Evolutionary conservation across 2,888 invertebrate species (phyloP), one percentile per base, ranked within the genome.

Genomic region (Agriotes lineatus): DNA sequence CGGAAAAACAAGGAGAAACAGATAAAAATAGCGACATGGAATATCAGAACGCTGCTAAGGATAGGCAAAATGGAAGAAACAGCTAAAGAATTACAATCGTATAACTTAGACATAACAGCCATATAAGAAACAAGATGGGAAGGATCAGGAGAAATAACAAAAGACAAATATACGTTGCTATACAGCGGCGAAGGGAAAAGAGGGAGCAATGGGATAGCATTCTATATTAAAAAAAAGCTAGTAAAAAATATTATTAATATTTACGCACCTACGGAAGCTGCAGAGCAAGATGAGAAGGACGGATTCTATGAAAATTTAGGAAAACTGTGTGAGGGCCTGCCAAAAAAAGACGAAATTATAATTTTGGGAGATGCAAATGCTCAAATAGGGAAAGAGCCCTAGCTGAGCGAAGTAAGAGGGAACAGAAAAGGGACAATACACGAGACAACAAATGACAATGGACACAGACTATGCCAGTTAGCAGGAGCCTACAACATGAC

Each of bases 71-170:
- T 50, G 20, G 22, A 50, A 50, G 19, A 50, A 50, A 50, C 16
- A 50, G 20, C 20, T 20, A 50, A 50, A 50, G 22, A 50, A 45
- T 19, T 45, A 45, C 18, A 45, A 45, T 18, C 20, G 12, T 45
- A 45, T 12, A 45, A 45, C 18, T 10, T 50, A 50, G 19, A 50
- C 9, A 45, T 45, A 16, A 45, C 45, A 45, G 16, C n/a, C n/a
- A n/a, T n/a, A n/a, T n/a, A n/a, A n/a, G n/a, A 50, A 50, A 18
- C 19, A 45, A 50, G 50, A 50, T 50, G 50, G 20, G 50, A 50
- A 50, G 22, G 22, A 22, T 50, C 50, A 50, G 22, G 22, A 18
- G n/a, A 50, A 50, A 50, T 50, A 50, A 50, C 50, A 19, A 50
- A 50, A 50, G 22, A n/a, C 50, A 50, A 50, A 50, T 20, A 45